A percentile compares a stretch with the other conserved stretches of the same genome.
phyloP scores from a whole-genome alignment of 2,888 invertebrate species.

The Pinctada fucata region DNA sequence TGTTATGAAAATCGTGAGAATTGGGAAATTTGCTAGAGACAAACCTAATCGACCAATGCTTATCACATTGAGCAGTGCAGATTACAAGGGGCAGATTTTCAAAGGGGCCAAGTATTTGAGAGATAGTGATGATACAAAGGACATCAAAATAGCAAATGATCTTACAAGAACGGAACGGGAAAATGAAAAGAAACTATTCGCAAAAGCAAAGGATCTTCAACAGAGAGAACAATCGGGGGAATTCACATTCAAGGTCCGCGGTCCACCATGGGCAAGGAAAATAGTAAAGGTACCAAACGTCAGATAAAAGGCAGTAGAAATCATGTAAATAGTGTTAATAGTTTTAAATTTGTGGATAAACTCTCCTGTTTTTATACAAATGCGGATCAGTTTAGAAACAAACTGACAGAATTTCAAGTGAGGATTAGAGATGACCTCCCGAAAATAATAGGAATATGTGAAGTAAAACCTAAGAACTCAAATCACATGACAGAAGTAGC shows the following conservation, averaged over 20 bases:
- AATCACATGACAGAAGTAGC: background rate
- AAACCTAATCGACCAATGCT: background rate
- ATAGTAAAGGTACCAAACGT: background rate
- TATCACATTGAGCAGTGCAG: background rate
- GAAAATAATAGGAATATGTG: conserved; percentile 11
- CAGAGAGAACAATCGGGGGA: background rate
- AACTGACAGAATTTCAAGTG: conserved; percentile 8
- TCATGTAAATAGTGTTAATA: conserved; percentile 10
- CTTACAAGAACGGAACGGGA: background rate
- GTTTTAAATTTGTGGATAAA: background rate
- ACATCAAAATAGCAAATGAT: background rate
- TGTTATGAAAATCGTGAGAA: background rate
- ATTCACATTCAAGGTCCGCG: background rate
- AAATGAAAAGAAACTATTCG: background rate
- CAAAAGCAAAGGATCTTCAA: background rate
- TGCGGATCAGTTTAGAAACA: conserved; percentile 15
- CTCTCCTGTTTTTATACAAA: conserved; percentile 14
- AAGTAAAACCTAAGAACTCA: conserved; percentile 22
- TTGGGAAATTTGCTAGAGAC: background rate
- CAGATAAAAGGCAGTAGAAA: background rate
- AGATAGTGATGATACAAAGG: background rate
- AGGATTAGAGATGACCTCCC: conserved; percentile 2
- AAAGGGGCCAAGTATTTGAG: background rate
- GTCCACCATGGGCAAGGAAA: conserved; percentile 3
- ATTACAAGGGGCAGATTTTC: background rate